Percentiles rank a stretch among this genome's conserved stretches.
Evolutionary conservation across 1,140 invertebrate species (phyloP).

Genomic region (Stegodyphus mimosarum): DNA sequence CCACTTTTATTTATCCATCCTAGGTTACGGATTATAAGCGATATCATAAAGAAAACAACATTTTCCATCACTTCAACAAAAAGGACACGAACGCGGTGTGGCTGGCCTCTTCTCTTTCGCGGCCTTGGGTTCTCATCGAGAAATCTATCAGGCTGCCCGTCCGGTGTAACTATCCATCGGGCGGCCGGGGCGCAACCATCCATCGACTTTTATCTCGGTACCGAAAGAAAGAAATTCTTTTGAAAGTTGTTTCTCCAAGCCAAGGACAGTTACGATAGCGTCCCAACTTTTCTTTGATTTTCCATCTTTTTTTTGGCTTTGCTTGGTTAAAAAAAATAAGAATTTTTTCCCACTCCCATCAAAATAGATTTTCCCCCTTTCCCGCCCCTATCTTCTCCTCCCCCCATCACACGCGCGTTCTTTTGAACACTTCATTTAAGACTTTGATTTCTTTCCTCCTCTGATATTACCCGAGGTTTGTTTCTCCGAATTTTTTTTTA

Average conservation of each 20-base stretch:
- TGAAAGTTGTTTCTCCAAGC: conserved; percentile 29
- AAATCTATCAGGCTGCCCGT: too few relatives aligned
- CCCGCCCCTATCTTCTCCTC: neutral
- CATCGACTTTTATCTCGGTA: conserved; percentile 9
- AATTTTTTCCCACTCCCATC: neutral
- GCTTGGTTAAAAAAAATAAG: neutral
- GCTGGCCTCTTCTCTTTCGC: too few relatives aligned
- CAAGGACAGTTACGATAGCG: conserved; percentile 21
- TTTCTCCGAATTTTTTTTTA: conserved; percentile 12
- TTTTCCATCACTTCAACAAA: too few relatives aligned
- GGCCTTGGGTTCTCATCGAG: too few relatives aligned
- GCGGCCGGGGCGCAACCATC: neutral
- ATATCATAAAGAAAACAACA: too few relatives aligned
- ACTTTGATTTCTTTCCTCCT: conserved; percentile 1
- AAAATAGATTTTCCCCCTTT: neutral
- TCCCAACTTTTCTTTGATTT: neutral
- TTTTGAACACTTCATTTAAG: conserved; percentile 48
- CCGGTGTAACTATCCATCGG: too few relatives aligned
- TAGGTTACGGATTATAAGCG: too few relatives aligned
- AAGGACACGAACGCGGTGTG: too few relatives aligned
- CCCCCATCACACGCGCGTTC: neutral
- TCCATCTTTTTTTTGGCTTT: conserved; percentile 11
- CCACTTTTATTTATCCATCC: too few relatives aligned
- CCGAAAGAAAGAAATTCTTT: conserved; percentile 10
- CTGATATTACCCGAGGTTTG: conserved; percentile 23